phyloP scores from a whole-genome alignment of 2,113 vertebrate genomes.

The Myxocyprinus asiaticus region DNA sequence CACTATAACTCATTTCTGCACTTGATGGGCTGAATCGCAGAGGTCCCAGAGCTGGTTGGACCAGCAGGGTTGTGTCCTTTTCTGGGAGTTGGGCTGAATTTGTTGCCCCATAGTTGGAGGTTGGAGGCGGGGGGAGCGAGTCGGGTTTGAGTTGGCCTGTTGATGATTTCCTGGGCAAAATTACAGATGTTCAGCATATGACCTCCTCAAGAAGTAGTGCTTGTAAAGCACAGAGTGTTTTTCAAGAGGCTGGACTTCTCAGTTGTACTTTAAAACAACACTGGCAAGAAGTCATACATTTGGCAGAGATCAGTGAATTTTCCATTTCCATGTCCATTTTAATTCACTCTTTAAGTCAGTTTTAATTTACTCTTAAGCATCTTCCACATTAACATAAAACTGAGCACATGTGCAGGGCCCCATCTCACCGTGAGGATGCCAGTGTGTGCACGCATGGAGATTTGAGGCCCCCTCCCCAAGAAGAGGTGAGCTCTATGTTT shows the following conservation, averaged over 20 bases:
- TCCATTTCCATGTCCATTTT: conserved; percentile 61
- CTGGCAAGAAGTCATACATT: conserved; percentile 1
- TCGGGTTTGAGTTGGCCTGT: conserved; percentile 68
- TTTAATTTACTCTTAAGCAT: neutral
- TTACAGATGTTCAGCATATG: conserved; percentile 89
- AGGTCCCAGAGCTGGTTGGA: conserved; percentile 61
- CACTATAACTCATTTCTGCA: conserved; percentile 85
- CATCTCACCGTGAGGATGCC: too few species aligned
- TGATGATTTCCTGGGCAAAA: conserved; percentile 88
- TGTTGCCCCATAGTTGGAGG: conserved; percentile 40
- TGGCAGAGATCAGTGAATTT: neutral
- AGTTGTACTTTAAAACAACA: conserved; percentile 13
- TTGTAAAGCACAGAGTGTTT: conserved; percentile 71
- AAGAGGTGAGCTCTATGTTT: too few species aligned
- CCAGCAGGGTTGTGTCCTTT: conserved; percentile 80
- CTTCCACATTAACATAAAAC: conserved; percentile 39
- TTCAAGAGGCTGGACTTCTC: conserved; percentile 39
- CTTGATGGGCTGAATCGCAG: conserved; percentile 70
- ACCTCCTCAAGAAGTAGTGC: conserved; percentile 84
- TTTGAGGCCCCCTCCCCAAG: too few species aligned
- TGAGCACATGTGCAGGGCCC: conserved; percentile 73
- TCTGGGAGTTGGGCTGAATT: conserved; percentile 44
- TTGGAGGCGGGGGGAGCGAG: conserved; percentile 2
- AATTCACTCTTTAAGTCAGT: conserved; percentile 52
- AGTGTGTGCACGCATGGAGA: too few species aligned